phyloP scores from a whole-genome alignment of 2,113 vertebrate species.

The Varanus komodoensis region DNA sequence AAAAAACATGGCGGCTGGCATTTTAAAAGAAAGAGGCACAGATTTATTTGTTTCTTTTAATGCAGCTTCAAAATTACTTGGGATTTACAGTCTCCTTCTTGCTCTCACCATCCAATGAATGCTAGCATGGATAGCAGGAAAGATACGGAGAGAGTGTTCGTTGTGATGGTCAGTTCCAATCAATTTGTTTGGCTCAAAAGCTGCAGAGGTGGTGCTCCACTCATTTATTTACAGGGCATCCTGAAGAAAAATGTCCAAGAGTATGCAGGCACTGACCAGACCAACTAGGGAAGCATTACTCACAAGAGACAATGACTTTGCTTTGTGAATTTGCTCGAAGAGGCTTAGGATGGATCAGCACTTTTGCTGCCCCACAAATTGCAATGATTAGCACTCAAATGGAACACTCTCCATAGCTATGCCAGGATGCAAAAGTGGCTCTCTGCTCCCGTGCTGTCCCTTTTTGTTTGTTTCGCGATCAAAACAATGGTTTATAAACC shows the following conservation, averaged over 20 bases:
- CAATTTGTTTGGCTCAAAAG: not conserved
- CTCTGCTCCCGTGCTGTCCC: not conserved
- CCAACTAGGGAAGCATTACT: slow-evolving; percentile 40
- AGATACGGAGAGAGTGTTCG: not conserved
- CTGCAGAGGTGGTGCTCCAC: slow-evolving; percentile 16
- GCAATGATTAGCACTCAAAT: slow-evolving; percentile 8
- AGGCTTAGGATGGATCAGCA: slow-evolving; percentile 14
- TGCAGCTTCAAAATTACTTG: not conserved
- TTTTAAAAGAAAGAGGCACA: not conserved
- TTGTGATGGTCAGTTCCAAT: slow-evolving; percentile 24
- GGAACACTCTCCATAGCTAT: not conserved
- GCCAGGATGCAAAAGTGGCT: not conserved
- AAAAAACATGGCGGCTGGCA: not conserved
- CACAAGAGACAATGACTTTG: slow-evolving; percentile 26
- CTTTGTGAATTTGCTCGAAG: slow-evolving; percentile 10
- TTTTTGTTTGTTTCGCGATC: not conserved
- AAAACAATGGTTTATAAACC: not conserved
- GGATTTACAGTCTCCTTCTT: not conserved
- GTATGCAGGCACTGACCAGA: slow-evolving; percentile 5
- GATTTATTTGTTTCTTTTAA: not conserved
- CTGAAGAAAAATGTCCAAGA: slow-evolving; percentile 27
- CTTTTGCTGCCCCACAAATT: slow-evolving; percentile 9
- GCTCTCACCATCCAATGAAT: not conserved
- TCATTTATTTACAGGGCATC: slow-evolving; percentile 35
- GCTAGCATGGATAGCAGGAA: slow-evolving; percentile 23